Evolutionary conservation across 2,888 invertebrate genomes (phyloP).

Genomic region (Dione vanillae): DNA sequence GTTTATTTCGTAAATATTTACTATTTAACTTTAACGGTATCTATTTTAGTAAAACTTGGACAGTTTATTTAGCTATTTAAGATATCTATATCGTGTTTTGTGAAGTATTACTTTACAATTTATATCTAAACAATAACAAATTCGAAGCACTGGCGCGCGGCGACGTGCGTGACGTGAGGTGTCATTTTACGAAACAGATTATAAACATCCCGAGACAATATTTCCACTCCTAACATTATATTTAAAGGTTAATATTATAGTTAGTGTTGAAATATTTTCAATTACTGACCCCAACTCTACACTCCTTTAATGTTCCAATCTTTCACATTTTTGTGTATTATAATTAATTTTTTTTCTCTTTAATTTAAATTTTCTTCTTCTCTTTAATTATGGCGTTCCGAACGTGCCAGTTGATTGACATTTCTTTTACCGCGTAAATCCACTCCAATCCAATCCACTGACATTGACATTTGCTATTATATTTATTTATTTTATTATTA

Average conservation of each 20-base stretch:
- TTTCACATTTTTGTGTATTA: not conserved
- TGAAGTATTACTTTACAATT: constrained; percentile 13
- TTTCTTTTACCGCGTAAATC: not conserved
- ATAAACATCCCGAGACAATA: constrained; percentile 4
- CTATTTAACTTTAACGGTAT: constrained; percentile 1
- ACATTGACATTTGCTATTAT: not conserved
- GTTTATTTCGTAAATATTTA: not conserved
- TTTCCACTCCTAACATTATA: not conserved
- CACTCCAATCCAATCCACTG: too few species aligned
- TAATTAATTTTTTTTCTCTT: not conserved
- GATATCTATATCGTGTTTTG: constrained; percentile 30
- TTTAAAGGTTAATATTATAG: not conserved
- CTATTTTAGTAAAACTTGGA: constrained; percentile 15
- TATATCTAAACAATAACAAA: constrained; percentile 34
- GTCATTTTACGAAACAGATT: constrained; percentile 10
- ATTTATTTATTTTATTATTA: not conserved
- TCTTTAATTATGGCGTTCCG: too few species aligned
- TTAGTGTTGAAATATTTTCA: constrained; percentile 8
- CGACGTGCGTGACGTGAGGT: constrained; percentile 23
- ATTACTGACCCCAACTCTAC: constrained; percentile 5
- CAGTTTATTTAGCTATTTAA: constrained; percentile 32
- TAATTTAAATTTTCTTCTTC: too few species aligned
- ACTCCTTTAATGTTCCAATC: not conserved
- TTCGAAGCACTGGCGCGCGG: constrained; percentile 36
- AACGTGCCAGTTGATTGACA: too few species aligned